Base-by-base conservation (phyloP, 2,797 vertebrate genomes). In the Bufotes viridis region DNA sequence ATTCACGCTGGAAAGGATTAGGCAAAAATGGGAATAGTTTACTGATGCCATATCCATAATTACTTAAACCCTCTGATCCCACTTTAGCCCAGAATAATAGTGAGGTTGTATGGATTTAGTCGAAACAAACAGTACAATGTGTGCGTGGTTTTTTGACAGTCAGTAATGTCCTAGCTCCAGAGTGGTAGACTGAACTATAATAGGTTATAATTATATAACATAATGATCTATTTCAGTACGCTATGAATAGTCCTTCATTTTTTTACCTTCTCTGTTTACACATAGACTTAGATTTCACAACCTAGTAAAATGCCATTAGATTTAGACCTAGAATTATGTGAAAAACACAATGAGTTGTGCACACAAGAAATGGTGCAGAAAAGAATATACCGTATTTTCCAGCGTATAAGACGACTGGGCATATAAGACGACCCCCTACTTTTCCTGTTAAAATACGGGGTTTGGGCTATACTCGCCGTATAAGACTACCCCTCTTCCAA, bases 61-160 rank as follows among this genome's bases (percentile, higher is more conserved):
- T n/a, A 18, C 17, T 17, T n/a, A 15, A 78, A 8, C n/a, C 12
- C 7, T 22, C 12, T 15, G 75, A n/a, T 51, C 51, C 5, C 22
- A 53, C 17, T 20, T 51, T 75, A 20, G 13, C 20, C 42, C 20
- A 13, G 29, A 74, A 17, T 76, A 76, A n/a, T 76, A n/a, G 34
- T 74, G 22, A 53, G 22, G 53, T 53, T n/a, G 53, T 76, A 20
- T 76, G 74, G 74, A n/a, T n/a, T 51, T 76, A 51, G 74, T 1
- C n/a, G 74, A 76, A 49, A 74, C 34, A 74, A 76, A 76, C 74
- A n/a, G 49, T 11, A n/a, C 20, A 53, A 51, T n/a, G 60, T 81
- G 80, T 65, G 42, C 34, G 61, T 49, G 80, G 60, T 42, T 60
- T 34, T 80, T 10, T 13, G 57, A 17, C 24, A 20, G 57, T 80